Base-by-base conservation (phyloP, 1,140 invertebrate species). In the Nasonia longicornis region DNA sequence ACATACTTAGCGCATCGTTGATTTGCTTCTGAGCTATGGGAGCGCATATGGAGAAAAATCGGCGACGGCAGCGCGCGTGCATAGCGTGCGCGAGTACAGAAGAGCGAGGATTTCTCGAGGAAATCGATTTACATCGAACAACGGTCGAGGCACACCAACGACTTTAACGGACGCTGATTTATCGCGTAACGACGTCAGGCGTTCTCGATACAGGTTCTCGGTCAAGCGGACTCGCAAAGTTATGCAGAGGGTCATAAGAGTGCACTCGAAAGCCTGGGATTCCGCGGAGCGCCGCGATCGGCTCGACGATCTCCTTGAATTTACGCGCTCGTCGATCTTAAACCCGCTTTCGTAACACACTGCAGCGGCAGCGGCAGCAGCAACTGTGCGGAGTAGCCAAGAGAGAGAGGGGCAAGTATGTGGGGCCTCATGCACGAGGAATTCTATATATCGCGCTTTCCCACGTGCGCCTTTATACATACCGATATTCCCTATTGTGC, bases 151-250 rank as follows among this genome's bases (percentile, higher is more conserved):
- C 58, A 48, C 84, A 82, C 82, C 84, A 84, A 86, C 84, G 85
- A 86, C 85, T 84, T 87, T 89, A 88, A 89, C 87, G 87, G 88
- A 87, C 87, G 85, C 86, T 88, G 88, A 88, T 89, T 91, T 90
- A 90, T 90, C 89, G 86, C 88, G 87, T 89, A 90, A 91, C 89
- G 89, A 89, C 87, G 87, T 89, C 86, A 88, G 86, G 85, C 86
- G 88, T 89, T 91, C 88, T 86, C 88, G 86, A 91, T 89, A 87
- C 86, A 85, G 84, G 86, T 88, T 90, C 87, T 90, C 89, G 90
- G 89, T 91, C 89, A 91, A 89, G 86, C 87, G 87, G 86, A 86
- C 87, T 86, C 84, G 83, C 85, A 85, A 87, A 88, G 89, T 89
- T 89, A 90, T 89, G 88, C 87, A 88, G 86, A 86, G 80, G 88